phyloP scores from a whole-genome alignment of 2,113 vertebrate species.

The Danio rerio region GRCz12tu NC_133198.1:27591001-27591500 shows the following conservation, averaged over 20 bases:
- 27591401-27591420: no score
- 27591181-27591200: constrained; percentile 44
- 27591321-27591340: not conserved
- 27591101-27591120: constrained; percentile 52
- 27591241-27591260: not conserved
- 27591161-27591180: constrained; percentile 51
- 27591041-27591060: constrained; percentile 42
- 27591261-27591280: not conserved
- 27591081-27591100: constrained; percentile 49
- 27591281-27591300: not conserved
- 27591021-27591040: constrained; percentile 23
- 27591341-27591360: no score
- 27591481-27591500: no score
- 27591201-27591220: constrained; percentile 1
- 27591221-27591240: not conserved
- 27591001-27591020: constrained; percentile 44
- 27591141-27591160: constrained; percentile 53
- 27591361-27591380: no score
- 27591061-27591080: constrained; percentile 59
- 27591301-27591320: not conserved
- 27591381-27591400: no score
- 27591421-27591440: no score
- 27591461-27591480: no score
- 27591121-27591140: constrained; percentile 18
- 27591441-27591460: no score